phyloP scores from a whole-genome alignment of 2,888 invertebrate species.

The Eurytoma californica region DNA sequence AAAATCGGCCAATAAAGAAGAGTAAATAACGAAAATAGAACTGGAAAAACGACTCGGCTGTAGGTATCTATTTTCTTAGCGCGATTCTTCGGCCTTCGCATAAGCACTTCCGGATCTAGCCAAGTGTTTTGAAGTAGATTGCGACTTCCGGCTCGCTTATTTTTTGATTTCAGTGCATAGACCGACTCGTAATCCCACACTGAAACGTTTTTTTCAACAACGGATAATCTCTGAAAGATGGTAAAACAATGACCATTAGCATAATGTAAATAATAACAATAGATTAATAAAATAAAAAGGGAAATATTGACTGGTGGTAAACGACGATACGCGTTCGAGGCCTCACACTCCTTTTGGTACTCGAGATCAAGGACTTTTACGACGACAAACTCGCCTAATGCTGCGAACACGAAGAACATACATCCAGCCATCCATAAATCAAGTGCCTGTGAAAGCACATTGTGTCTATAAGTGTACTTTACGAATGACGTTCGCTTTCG shows the following conservation, averaged over 20 bases:
- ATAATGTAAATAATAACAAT: too few species aligned
- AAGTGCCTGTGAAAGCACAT: conserved; percentile 78
- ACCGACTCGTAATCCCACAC: conserved; percentile 67
- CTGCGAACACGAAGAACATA: conserved; percentile 90
- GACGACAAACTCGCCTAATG: conserved; percentile 88
- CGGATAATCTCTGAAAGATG: conserved; percentile 78
- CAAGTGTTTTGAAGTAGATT: conserved; percentile 71
- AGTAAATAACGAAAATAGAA: conserved; percentile 86
- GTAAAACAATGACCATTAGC: too few species aligned
- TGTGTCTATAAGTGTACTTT: too few species aligned
- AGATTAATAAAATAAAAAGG: not conserved
- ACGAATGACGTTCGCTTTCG: too few species aligned
- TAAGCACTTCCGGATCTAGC: conserved; percentile 69
- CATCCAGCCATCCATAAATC: conserved; percentile 94
- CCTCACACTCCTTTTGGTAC: conserved; percentile 77
- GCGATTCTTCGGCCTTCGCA: conserved; percentile 79
- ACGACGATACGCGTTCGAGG: conserved; percentile 62
- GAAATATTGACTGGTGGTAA: conserved; percentile 64
- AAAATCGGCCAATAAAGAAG: conserved; percentile 88
- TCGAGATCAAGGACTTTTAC: conserved; percentile 88
- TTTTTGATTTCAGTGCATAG: conserved; percentile 61
- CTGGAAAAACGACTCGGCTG: conserved; percentile 86
- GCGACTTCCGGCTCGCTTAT: conserved; percentile 66
- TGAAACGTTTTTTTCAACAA: conserved; percentile 81
- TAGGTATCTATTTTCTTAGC: conserved; percentile 88